Conservation (phyloP, 2,113 vertebrate species). For the Aspiorhynchus laticeps region DNA sequence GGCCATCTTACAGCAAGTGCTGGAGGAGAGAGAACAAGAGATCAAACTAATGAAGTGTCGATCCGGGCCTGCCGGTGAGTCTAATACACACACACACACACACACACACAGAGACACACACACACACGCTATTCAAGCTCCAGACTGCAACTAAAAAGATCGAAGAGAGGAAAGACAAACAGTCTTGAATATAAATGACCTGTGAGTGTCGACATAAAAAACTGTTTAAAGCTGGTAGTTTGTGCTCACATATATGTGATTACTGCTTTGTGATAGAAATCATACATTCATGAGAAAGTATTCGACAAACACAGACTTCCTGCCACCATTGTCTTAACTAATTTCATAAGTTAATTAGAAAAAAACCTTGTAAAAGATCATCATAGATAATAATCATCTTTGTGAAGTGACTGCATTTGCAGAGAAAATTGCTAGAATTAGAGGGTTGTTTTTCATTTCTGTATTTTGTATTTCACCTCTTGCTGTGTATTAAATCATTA, state of each 20-base stretch:
- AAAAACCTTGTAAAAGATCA: background rate
- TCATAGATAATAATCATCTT: background rate
- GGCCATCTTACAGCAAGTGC: conserved; percentile 88
- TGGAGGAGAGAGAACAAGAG: conserved; percentile 93
- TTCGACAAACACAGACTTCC: background rate
- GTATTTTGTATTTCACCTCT: background rate
- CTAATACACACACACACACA: background rate
- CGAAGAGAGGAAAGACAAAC: no score
- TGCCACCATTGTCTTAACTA: background rate
- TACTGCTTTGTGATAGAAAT: background rate
- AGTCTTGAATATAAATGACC: background rate
- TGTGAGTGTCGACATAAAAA: background rate
- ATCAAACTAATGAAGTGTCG: conserved; percentile 88
- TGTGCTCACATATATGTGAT: background rate
- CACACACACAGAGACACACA: background rate
- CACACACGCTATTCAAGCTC: background rate
- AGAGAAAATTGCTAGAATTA: background rate
- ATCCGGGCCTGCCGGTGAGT: conserved; percentile 83
- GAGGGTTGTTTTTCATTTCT: background rate
- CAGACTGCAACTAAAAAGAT: background rate
- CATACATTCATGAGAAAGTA: background rate
- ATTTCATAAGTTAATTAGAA: background rate
- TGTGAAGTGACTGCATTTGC: background rate
- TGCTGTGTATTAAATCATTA: background rate
- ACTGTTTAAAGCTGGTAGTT: no score